These are phyloP conservation scores for Ctenodactylus gundi DNA, from an alignment of 2,113 vertebrate species.

Conservation along the genomic window DNA sequence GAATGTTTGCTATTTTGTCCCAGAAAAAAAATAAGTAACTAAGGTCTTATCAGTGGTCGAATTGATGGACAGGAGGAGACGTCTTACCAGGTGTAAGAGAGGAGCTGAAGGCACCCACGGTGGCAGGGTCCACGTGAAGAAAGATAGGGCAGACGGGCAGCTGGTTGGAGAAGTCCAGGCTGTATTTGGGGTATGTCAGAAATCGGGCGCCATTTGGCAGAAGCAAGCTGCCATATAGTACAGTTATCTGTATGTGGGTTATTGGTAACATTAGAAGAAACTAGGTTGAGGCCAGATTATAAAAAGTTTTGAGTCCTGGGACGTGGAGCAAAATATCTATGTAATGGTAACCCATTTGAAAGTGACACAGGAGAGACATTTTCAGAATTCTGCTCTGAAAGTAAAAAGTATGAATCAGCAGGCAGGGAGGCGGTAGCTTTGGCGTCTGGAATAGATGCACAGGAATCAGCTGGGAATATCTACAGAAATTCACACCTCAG, in stretches of 20 bases:
- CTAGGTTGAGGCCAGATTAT: constrained; percentile 38
- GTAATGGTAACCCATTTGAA: constrained; percentile 49
- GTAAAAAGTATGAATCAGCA: background rate
- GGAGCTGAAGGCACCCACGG: background rate
- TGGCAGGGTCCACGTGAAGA: background rate
- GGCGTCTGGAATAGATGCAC: background rate
- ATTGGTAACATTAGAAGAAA: constrained; percentile 19
- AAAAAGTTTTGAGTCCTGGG: background rate
- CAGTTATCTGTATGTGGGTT: background rate
- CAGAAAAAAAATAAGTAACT: no score
- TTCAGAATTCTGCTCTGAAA: background rate
- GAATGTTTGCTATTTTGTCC: no score
- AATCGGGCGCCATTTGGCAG: background rate
- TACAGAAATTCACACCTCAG: fast-evolving
- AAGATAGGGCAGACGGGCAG: background rate
- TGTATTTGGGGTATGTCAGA: background rate
- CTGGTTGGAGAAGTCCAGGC: background rate
- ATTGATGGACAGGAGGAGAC: no score
- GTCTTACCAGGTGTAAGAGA: background rate
- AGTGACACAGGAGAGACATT: constrained; percentile 32
- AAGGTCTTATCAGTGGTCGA: no score
- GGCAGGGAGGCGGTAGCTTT: background rate
- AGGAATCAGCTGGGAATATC: background rate
- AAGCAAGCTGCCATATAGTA: background rate
- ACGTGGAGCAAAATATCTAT: background rate